Evolutionary conservation across 2,113 vertebrate genomes (phyloP).

Genomic region (Ptychochromis oligacanthus): DNA sequence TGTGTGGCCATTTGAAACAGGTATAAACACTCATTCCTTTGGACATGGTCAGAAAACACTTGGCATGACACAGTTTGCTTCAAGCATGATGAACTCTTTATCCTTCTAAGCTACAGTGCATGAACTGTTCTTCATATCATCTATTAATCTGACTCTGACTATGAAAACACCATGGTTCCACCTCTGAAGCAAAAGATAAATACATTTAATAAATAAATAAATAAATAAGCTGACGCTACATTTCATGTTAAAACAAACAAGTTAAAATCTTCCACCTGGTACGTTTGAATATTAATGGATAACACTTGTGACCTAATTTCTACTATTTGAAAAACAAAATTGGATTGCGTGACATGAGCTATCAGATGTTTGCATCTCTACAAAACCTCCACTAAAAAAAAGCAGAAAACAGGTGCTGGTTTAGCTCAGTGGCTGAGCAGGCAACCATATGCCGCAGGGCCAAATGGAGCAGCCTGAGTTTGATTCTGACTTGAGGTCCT

Average conservation of each 20-base stretch:
- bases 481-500: too few species aligned
- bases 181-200: not conserved
- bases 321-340: constrained; percentile 9
- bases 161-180: not conserved
- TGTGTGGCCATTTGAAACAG: not conserved
- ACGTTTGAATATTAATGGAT: constrained; percentile 11
- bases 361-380: constrained; percentile 13
- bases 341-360: not conserved
- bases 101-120: not conserved
- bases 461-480: too few species aligned
- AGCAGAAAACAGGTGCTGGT: too few species aligned
- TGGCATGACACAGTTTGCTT: constrained; percentile 14
- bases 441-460: too few species aligned
- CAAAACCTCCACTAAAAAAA: constrained; percentile 20
- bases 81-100: constrained; percentile 19
- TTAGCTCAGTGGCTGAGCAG: too few species aligned
- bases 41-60: not conserved
- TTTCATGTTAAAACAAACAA: not conserved
- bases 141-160: not conserved
- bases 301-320: not conserved
- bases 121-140: not conserved
- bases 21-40: not conserved
- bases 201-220: too few species aligned
- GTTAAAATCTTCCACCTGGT: not conserved
- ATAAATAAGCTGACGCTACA: not conserved